Conservation (phyloP, 2,797 vertebrate species). For the Jordanella pulchra region DNA sequence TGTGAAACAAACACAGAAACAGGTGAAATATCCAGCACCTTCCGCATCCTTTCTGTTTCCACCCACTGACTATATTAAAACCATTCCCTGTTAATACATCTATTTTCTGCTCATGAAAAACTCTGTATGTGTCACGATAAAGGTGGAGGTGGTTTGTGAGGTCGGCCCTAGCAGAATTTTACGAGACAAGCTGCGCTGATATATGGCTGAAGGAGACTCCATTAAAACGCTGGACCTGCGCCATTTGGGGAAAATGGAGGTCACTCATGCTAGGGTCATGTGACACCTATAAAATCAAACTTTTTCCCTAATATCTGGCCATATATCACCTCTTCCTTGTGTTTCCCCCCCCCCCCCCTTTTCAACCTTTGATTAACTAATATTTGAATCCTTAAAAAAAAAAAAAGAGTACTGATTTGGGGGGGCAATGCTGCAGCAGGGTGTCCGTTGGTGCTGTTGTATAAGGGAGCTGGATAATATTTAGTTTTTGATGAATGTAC, state of each 20-base stretch:
- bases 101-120: constrained; percentile 77
- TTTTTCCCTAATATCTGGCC: constrained; percentile 82
- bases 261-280: constrained; percentile 81
- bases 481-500: constrained; percentile 69
- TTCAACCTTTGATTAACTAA: constrained; percentile 35
- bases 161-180: constrained; percentile 78
- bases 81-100: constrained; percentile 74
- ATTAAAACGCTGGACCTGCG: constrained; percentile 84
- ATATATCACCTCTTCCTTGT: constrained; percentile 66
- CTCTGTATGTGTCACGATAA: constrained; percentile 77
- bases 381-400: constrained; percentile 77
- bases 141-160: constrained; percentile 79
- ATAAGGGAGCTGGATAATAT: constrained; percentile 38
- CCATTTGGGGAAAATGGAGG: constrained; percentile 86
- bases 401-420: too few species aligned
- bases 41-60: constrained; percentile 25
- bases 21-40: constrained; percentile 31
- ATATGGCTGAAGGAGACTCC: constrained; percentile 80
- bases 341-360: too few species aligned
- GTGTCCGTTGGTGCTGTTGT: constrained; percentile 4
- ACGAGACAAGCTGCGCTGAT: constrained; percentile 81
- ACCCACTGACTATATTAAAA: constrained; percentile 72
- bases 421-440: not conserved
- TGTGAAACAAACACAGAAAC: constrained; percentile 35
- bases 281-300: constrained; percentile 86